A percentile compares a stretch with the other conserved stretches of the same genome.
Conservation (phyloP, 2,888 invertebrate genomes). For the Pocota personata region DNA sequence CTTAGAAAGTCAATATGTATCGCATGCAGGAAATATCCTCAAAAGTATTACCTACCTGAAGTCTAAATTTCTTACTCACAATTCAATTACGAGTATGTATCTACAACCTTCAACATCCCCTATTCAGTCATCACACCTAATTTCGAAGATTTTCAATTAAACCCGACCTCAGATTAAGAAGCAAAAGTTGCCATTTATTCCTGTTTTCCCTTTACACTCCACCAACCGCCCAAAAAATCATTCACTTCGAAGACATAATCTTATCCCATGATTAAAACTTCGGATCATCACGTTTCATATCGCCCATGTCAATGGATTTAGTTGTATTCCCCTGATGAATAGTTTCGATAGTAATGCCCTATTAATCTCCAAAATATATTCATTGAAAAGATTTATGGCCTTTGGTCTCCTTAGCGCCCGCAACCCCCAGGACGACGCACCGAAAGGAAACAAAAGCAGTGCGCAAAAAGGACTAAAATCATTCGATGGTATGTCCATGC, state of each 20-base stretch:
- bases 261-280: conserved; percentile 62
- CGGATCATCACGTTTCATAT: conserved; percentile 57
- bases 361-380: conserved; percentile 73
- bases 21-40: too few relatives aligned
- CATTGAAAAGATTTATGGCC: conserved; percentile 72
- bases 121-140: background rate
- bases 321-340: conserved; percentile 60
- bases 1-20: too few relatives aligned
- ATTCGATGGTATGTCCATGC: conserved; percentile 44
- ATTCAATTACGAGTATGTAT: background rate
- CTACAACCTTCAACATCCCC: background rate
- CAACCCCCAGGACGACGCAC: background rate
- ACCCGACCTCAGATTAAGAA: conserved; percentile 11
- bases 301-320: conserved; percentile 58
- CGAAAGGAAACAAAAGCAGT: conserved; percentile 7
- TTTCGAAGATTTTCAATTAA: conserved; percentile 39
- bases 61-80: background rate
- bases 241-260: background rate
- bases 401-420: conserved; percentile 25
- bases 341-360: conserved; percentile 69
- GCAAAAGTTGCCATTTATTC: conserved; percentile 2
- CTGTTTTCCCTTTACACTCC: too few relatives aligned
- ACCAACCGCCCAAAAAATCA: background rate
- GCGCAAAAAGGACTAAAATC: conserved; percentile 9
- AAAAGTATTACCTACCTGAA: too few relatives aligned